A percentile compares a stretch with the other conserved stretches of the same genome.
Evolutionary conservation across 2,797 vertebrate species (phyloP).

Genomic region (Helostoma temminkii): DNA sequence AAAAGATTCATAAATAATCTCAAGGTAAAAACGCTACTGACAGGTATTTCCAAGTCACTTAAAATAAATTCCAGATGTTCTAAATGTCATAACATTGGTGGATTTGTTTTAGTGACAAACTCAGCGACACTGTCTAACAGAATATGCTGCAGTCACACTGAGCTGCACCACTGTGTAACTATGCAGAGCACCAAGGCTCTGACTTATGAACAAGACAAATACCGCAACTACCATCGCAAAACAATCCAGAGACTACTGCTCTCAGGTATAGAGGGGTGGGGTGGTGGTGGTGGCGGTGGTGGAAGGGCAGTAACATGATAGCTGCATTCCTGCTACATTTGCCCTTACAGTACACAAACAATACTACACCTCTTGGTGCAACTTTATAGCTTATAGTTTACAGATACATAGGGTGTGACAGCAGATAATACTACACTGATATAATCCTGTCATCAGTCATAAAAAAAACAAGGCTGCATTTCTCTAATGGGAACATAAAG

Average conservation of each 20-base stretch:
- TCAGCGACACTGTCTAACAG: not conserved
- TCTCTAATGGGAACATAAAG: too few relatives aligned
- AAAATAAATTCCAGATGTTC: too few relatives aligned
- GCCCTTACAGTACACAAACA: not conserved
- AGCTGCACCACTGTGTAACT: constrained; percentile 8
- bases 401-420: not conserved
- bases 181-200: constrained; percentile 14
- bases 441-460: not conserved
- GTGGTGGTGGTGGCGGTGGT: not conserved
- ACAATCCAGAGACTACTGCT: constrained; percentile 38
- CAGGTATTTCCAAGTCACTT: too few relatives aligned
- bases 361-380: not conserved
- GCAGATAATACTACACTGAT: not conserved
- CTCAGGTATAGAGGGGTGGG: constrained; percentile 5
- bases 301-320: constrained; percentile 17
- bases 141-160: constrained; percentile 31
- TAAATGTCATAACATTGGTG: not conserved
- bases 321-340: constrained; percentile 11
- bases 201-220: constrained; percentile 24
- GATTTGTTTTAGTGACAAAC: not conserved
- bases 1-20: not conserved
- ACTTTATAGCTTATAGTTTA: constrained; percentile 20
- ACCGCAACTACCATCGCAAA: constrained; percentile 19
- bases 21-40: too few relatives aligned
- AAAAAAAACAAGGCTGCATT: too few relatives aligned